Evolutionary conservation across 2,797 vertebrate species (phyloP), one percentile per base, ranked within the genome.

Genomic region (Xiphophorus birchmanni): DNA sequence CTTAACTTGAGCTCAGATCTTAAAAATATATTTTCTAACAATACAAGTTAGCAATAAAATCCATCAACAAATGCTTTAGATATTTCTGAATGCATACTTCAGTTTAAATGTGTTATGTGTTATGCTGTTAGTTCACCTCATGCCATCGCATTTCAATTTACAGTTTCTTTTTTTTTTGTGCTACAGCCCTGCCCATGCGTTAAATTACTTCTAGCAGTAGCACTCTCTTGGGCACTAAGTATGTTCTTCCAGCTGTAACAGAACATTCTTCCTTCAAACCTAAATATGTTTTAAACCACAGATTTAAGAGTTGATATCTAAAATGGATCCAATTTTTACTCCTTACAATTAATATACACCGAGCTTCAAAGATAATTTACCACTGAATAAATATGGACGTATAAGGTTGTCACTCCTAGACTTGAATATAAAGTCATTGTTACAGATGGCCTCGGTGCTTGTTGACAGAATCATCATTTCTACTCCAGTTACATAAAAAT

Each of bases 141-240:
- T 29, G 17, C 21, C 48, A 45, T 63, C 40, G 12, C 44, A 45
- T 78, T 78, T 78, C 63, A 78, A 37, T 40, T 37, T n/a, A 65
- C n/a, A 18, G 40, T 42, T 58, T 71, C 58, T 63, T 35, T 23
- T 44, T 44, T 37, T 60, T 44, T 45, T 23, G 21, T 23, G 15
- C 44, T 23, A 17, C 35, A 26, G 13, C 23, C 15, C 29, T 18
- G 73, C 42, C 65, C 67, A 78, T 58, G 67, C 77, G 50, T 72
- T 72, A 79, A 83, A 76, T 76, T 29, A 42, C 56, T 52, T 76
- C 54, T 45, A 56, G 47, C 44, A 47, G 77, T 52, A 23, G 67
- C 37, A 63, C 42, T 42, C 73, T 60, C 63, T 40, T 45, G 50
- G 65, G 77, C 52, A 48, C 52, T 73, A 35, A 76, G 63, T 58